Evolutionary conservation across 2,797 vertebrate species (phyloP), one percentile per base, ranked within the genome.

Genomic region (Sphaeramia orbicularis): DNA sequence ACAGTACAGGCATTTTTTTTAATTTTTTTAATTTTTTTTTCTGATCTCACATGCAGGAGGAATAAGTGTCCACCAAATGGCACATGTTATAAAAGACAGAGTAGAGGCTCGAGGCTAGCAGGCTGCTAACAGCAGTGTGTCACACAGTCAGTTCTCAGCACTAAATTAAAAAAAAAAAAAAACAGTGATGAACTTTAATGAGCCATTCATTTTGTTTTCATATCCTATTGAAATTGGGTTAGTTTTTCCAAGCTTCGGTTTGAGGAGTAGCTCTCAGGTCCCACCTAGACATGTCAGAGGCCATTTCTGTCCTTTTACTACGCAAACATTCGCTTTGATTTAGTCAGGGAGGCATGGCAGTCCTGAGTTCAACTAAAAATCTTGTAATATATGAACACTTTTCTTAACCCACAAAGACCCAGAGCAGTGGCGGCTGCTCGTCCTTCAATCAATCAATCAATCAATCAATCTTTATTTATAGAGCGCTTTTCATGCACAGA

Each of bases 281-380:
- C 70, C 63, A 74, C 41, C 44, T 73, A 60, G 43, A 64, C n/a
- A n/a, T n/a, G n/a, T n/a, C n/a, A n/a, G n/a, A n/a, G n/a, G n/a
- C n/a, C 45, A 7, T 79, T 84, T 71, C 16, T 48, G 40, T 11
- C 27, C 24, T 72, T 57, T 73, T 32, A 47, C 49, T 40, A 51
- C 45, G 71, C 47, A 47, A 68, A n/a, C n/a, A n/a, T n/a, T n/a
- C n/a, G n/a, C 10, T 63, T 78, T 75, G 47, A 75, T 75, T 78
- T 61, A 60, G 65, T 73, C 8, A 0, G 37, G 45, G 64, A 65
- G 6, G 54, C n/a, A n/a, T n/a, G n/a, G n/a, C n/a, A n/a, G n/a
- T n/a, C n/a, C n/a, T n/a, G n/a, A n/a, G n/a, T n/a, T n/a, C n/a
- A n/a, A n/a, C n/a, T n/a, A n/a, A n/a, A n/a, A n/a, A n/a, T n/a